Evolutionary conservation across 2,797 vertebrate species (phyloP), one percentile per base, ranked within the genome.

Genomic region (Sebastes matsubarae): DNA sequence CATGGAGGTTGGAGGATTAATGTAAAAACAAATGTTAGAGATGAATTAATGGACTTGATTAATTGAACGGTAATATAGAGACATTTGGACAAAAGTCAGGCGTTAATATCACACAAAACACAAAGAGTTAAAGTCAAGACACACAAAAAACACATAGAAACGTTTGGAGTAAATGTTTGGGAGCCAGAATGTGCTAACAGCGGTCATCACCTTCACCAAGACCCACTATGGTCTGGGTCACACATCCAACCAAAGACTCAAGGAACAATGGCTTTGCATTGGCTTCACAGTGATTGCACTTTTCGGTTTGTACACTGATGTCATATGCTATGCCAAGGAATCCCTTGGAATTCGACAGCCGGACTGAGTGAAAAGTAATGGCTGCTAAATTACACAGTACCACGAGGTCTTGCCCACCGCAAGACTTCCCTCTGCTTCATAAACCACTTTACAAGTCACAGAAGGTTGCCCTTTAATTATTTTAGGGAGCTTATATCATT

Each of bases 371-470:
- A 86, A 88, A 84, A 87, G 72, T 78, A 85, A 93, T 54, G 64
- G 75, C 69, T 81, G 70, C 70, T 82, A 91, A 93, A 94, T 94
- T 88, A 88, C 83, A 94, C 14, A 12, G 84, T 77, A 46, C 75
- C 68, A 72, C 24, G 24, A 82, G 61, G 69, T 85, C 71, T 68
- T 84, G 81, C 80, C 87, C 87, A 79, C 87, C 81, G 20, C 86
- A 88, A 77, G 72, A 87, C 84, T 93, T 88, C 79, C 77, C 84
- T 58, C 79, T 60, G 67, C 88, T 89, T 85, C 82, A 85, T 87
- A 84, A 93, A 91, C 88, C 87, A 77, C 89, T 92, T 92, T 87
- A 93, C 84, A 90, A 93, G 88, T 85, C 84, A 84, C 87, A 91
- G 34, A 82, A 83, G 79, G 74, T 71, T 80, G 71, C 68, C 83